Percentiles rank a stretch among this genome's conserved stretches.
Conservation (phyloP, 1,140 invertebrate genomes). For the Acyrthosiphon pisum region DNA sequence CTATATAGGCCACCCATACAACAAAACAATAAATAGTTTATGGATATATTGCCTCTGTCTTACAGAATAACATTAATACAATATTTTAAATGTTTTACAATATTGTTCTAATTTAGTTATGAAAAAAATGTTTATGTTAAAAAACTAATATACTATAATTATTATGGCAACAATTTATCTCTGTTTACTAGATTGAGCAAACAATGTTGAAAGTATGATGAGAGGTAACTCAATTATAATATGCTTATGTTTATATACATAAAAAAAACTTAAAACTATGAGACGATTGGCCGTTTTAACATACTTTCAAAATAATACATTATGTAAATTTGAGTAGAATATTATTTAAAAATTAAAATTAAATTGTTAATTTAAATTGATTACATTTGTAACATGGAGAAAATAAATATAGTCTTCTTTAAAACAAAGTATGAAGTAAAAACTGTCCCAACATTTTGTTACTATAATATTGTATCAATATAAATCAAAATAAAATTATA, state of each 20-base stretch:
- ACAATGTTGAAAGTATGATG: slow-evolving; percentile 9
- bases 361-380: background rate
- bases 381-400: background rate
- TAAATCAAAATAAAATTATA: background rate
- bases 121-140: background rate
- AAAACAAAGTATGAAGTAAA: background rate
- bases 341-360: background rate
- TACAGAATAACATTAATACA: background rate
- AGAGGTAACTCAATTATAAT: slow-evolving; percentile 30
- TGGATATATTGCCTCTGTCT: background rate
- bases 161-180: slow-evolving; percentile 20
- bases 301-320: background rate
- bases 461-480: background rate
- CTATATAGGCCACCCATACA: background rate
- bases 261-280: background rate
- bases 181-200: background rate
- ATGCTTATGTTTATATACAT: background rate
- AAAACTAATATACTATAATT: background rate
- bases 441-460: background rate
- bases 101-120: background rate
- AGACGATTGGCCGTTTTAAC: background rate
- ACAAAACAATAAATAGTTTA: background rate
- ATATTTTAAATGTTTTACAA: background rate
- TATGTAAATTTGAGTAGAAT: background rate
- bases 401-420: background rate